Base-by-base conservation (phyloP, 2,888 invertebrate genomes). In the Entomobrya proxima region DNA sequence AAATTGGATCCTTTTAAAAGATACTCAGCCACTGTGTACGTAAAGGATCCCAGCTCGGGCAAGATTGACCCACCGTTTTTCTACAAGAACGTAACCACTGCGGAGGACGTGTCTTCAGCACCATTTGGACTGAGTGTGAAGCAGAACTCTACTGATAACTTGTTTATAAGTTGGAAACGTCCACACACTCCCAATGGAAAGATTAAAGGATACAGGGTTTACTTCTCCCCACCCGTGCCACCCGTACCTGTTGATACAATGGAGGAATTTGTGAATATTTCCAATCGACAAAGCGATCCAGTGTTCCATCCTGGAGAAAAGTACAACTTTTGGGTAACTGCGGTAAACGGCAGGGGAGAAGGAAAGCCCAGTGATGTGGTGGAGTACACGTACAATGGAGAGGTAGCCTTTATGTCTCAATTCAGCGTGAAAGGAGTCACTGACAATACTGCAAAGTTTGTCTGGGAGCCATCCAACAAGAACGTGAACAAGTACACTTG, bases 11-110 rank as follows among this genome's bases (percentile, higher is more conserved):
- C 96, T 0, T 95, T 92, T 90, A 96, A 96, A 0, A 92, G 93
- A n/a, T 97, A 97, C 91, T 96, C 96, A 89, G 93, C 96, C 86
- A 96, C 96, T 0, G 95, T 96, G 75, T 96, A 95, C 91, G 95
- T 96, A 0, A 92, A 94, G 79, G 92, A 93, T 87, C 93, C n/a
- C 15, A 11, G 9, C 2, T 44, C 69, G 0, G 30, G n/a, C 15
- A 75, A 1, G 13, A 93, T 93, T 0, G 95, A 94, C 86, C 93
- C 95, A 0, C 95, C 96, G 0, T 94, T 94, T 55, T 94, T 94
- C 90, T 95, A 93, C 90, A 92, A 94, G 4, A 92, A 93, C 69
- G 93, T 94, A 0, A 94, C 92, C n/a, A 96, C 96, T 0, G 93
- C 93, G 0, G 95, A 95, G 92, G 95, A 94, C 93, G 93, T 93